These are phyloP conservation scores for Hylaeus volcanicus DNA, from an alignment of 1,140 invertebrate genomes.

Conservation along the genomic window DNA sequence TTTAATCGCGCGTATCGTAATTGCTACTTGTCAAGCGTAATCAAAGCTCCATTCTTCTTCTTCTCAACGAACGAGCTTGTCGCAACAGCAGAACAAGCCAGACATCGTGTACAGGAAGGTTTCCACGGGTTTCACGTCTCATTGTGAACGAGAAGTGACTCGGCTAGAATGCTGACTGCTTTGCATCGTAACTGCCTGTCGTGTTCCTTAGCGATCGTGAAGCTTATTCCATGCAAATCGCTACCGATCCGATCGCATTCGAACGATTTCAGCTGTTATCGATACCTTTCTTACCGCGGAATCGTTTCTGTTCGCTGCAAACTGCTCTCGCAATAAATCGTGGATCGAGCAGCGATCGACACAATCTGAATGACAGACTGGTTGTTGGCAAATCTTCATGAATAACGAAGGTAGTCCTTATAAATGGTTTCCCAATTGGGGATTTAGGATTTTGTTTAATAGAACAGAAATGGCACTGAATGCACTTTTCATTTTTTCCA, in stretches of 20 bases:
- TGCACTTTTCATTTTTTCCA: no score
- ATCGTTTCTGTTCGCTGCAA: background rate
- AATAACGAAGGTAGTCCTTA: no score
- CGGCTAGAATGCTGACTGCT: slow-evolving; percentile 15
- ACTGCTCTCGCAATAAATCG: background rate
- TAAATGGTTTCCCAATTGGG: no score
- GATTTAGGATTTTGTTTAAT: no score
- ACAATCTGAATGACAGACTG: no score
- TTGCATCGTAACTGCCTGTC: slow-evolving; percentile 10
- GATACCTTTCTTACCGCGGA: background rate
- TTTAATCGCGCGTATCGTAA: background rate
- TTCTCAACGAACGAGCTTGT: background rate
- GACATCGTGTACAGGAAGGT: background rate
- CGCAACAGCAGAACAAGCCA: background rate
- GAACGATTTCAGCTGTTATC: background rate
- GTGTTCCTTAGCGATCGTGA: slow-evolving; percentile 17
- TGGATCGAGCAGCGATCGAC: no score
- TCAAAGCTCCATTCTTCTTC: background rate
- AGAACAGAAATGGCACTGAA: no score
- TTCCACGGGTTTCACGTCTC: slow-evolving; percentile 14
- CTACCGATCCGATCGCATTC: background rate
- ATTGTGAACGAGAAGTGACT: background rate
- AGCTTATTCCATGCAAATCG: slow-evolving; percentile 45
- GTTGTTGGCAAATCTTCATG: no score
- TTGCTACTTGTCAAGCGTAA: background rate